These are phyloP conservation scores for Euclidia mi DNA, from an alignment of 2,888 invertebrate species.

Conservation along the genomic window DNA sequence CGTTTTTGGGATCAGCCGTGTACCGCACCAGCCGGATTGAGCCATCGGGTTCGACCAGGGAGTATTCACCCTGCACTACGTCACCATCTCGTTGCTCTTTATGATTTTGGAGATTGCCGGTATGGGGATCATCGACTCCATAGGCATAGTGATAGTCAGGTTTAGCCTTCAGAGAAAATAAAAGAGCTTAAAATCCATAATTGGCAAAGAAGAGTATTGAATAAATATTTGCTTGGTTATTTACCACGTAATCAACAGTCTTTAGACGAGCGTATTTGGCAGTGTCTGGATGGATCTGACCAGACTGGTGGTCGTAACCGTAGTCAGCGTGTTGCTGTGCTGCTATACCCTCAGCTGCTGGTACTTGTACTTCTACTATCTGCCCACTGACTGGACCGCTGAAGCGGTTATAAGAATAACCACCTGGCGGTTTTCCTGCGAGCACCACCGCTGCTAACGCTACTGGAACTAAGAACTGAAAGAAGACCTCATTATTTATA, in stretches of 20 bases:
- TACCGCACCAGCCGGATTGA: slow-evolving; percentile 93
- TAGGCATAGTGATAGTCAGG: slow-evolving; percentile 94
- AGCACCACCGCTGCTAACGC: slow-evolving; percentile 67
- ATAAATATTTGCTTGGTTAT: slow-evolving; percentile 38
- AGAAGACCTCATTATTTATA: slow-evolving; percentile 24
- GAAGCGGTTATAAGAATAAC: slow-evolving; percentile 93
- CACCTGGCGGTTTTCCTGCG: slow-evolving; percentile 80
- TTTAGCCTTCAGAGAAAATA: slow-evolving; percentile 88
- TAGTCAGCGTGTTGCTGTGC: slow-evolving; percentile 87
- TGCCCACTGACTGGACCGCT: slow-evolving; percentile 93
- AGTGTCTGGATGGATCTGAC: slow-evolving; percentile 84
- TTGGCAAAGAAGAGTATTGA: background rate
- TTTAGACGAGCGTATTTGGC: slow-evolving; percentile 88
- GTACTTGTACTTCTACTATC: slow-evolving; percentile 89
- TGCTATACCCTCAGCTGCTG: slow-evolving; percentile 79
- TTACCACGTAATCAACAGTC: slow-evolving; percentile 92
- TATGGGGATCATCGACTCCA: slow-evolving; percentile 93
- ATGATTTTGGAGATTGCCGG: slow-evolving; percentile 93
- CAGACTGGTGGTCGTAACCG: slow-evolving; percentile 85
- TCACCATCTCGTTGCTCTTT: slow-evolving; percentile 93
- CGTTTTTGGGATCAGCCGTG: slow-evolving; percentile 93
- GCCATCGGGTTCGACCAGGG: slow-evolving; percentile 94
- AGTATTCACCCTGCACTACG: slow-evolving; percentile 93
- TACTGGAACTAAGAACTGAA: slow-evolving; percentile 72
- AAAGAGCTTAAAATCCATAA: background rate